These are phyloP conservation scores for sheep (Ovis aries) DNA, from an alignment of 2,113 vertebrate species.

Conservation along the genomic window ARS-UI_Ramb_v3.0 NC_056060.1:96934501-96935000, in stretches of 20 bases:
- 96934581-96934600: neutral
- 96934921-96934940: neutral
- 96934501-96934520: constrained; percentile 38
- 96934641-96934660: neutral
- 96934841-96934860: neutral
- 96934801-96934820: neutral
- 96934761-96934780: neutral
- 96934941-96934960: neutral
- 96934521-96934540: constrained; percentile 44
- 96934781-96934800: neutral
- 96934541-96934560: neutral
- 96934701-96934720: neutral
- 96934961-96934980: neutral
- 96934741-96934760: neutral
- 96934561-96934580: neutral
- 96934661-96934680: neutral
- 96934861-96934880: neutral
- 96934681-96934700: neutral
- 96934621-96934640: neutral
- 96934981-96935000: neutral
- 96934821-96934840: neutral
- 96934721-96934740: neutral
- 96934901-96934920: neutral
- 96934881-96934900: neutral
- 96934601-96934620: neutral